Evolutionary conservation across 2,888 invertebrate species (phyloP), one percentile per base, ranked within the genome.

Genomic region (Macaria liturata): DNA sequence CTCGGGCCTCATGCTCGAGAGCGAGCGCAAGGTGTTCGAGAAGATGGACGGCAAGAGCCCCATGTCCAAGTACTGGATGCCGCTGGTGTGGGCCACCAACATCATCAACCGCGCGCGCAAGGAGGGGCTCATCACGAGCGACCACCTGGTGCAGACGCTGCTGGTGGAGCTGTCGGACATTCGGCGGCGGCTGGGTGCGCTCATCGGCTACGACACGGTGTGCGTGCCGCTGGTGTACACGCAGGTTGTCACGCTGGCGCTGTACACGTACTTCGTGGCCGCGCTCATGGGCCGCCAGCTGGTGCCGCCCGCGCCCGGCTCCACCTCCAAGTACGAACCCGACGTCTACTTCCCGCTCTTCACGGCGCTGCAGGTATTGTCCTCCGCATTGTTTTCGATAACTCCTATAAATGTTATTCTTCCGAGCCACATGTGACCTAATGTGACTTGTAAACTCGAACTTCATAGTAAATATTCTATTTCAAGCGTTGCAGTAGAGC

Each of bases 21-120:
- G 97, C 69, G 98, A 98, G 84, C 95, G 96, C 84, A 97, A 97
- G 83, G 97, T 98, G 53, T 97, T 98, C 80, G 97, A 98, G 81
- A 94, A 96, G 78, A 95, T 98, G 95, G 96, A 97, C 80, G 95
- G 95, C 9, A 97, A 97, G 81, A 97, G 97, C 70, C 96, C 96
- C 3, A 97, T 97, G 96, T 96, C 97, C 9, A 90, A 92, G 74
- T 98, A 97, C 81, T 98, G 97, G 97, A 96, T 98, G 96, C 98
- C 98, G 0, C 88, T 97, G 52, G 97, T 97, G 9, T 98, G 98
- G 98, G 97, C 97, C 45, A 97, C 97, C 4, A 97, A 97, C 81
- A 96, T 98, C 64, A 97, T 98, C 68, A 97, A 97, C 84, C 93
- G 97, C 57, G 97, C 97, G 4, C 91, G 97, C 60, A 96, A 96